These are phyloP conservation scores for Craniophora ligustri DNA, from an alignment of 2,888 invertebrate species.

Conservation along the genomic window DNA sequence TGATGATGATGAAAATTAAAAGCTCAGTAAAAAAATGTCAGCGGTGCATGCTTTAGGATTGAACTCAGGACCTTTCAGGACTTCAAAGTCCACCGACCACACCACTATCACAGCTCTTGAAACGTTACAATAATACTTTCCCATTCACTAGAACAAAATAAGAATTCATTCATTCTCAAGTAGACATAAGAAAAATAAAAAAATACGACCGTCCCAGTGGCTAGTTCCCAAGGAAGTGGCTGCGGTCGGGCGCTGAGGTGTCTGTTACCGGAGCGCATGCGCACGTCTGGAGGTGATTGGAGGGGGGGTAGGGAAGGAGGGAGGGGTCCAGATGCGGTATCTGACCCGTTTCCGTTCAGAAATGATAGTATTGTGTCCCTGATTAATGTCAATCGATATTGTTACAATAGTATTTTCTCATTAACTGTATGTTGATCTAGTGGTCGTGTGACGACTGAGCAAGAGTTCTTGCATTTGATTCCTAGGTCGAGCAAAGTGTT, in stretches of 20 bases:
- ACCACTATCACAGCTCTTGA: no score
- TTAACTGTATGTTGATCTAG: no score
- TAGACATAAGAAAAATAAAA: conserved; percentile 12
- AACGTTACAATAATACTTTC: not conserved
- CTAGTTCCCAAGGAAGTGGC: conserved; percentile 72
- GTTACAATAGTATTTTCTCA: no score
- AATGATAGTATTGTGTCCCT: not conserved
- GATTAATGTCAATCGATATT: not conserved
- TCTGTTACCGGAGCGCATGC: conserved; percentile 58
- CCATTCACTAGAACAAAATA: conserved; percentile 18
- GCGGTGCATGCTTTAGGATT: no score
- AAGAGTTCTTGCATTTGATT: no score
- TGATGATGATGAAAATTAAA: no score
- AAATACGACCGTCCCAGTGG: conserved; percentile 8
- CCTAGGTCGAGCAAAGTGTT: not conserved
- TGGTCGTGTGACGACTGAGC: no score
- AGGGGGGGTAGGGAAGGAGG: conserved; percentile 19
- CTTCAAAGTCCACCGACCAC: no score
- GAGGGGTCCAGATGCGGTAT: conserved; percentile 21
- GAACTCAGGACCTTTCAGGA: no score
- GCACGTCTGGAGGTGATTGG: conserved; percentile 39
- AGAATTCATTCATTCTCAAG: not conserved
- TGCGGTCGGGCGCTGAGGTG: conserved; percentile 62
- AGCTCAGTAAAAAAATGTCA: no score
- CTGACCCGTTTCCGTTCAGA: conserved; percentile 30